A percentile compares a stretch with the other conserved stretches of the same genome.
Conservation (phyloP, 2,797 vertebrate genomes). For the Mastacembelus armatus region DNA sequence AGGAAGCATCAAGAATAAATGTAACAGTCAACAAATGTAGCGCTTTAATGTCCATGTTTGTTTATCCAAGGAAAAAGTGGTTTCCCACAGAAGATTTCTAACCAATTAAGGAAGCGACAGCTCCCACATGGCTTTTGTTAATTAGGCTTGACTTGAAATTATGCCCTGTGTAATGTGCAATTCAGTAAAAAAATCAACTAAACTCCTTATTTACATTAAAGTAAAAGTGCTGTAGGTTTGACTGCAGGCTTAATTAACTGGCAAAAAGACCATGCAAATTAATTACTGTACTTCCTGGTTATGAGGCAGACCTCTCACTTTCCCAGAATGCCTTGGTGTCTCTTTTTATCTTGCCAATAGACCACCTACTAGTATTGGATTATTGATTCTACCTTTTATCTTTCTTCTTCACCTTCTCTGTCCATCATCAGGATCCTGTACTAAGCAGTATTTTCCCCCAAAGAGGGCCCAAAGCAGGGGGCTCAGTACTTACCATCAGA, state of each 20-base stretch:
- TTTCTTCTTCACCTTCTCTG: not conserved
- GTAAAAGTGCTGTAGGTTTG: constrained; percentile 19
- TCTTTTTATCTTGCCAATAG: constrained; percentile 58
- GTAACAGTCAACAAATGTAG: not conserved
- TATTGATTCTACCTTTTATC: constrained; percentile 48
- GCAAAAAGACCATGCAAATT: constrained; percentile 50
- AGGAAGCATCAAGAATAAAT: not conserved
- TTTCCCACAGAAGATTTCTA: constrained; percentile 8
- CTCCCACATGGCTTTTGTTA: constrained; percentile 15
- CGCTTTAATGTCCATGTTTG: constrained; percentile 6
- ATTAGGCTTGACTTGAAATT: constrained; percentile 25
- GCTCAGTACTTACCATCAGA: constrained; percentile 88
- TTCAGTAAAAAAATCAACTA: constrained; percentile 20
- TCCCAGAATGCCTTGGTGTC: constrained; percentile 54
- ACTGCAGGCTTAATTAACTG: constrained; percentile 53
- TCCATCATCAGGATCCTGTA: constrained; percentile 85
- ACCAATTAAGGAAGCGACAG: constrained; percentile 4
- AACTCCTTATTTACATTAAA: constrained; percentile 35
- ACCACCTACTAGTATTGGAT: constrained; percentile 41
- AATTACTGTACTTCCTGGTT: constrained; percentile 37
- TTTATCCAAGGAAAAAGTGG: constrained; percentile 6
- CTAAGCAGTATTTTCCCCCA: constrained; percentile 88
- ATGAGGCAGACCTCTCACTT: constrained; percentile 32
- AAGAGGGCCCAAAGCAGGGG: constrained; percentile 92
- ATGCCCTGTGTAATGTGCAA: constrained; percentile 13